phyloP scores from a whole-genome alignment of 2,797 vertebrate genomes.

The Dipus sagitta region DNA sequence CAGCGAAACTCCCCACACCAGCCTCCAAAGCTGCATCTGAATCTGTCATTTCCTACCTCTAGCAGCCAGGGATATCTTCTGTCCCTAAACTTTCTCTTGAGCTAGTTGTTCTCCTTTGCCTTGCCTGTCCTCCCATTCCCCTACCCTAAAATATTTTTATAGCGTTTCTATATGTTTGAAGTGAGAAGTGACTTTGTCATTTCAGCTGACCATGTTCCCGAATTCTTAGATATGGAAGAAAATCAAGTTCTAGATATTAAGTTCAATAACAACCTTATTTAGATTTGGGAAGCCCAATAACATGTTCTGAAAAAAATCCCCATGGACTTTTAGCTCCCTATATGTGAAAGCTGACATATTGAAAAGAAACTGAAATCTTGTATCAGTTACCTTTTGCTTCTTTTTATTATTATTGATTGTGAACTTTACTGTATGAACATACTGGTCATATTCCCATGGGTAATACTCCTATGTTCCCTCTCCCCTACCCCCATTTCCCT shows the following conservation, averaged over 20 bases:
- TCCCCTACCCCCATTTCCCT: too few relatives aligned
- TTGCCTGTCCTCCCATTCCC: background rate
- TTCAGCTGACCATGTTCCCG: slow-evolving; percentile 37
- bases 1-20: slow-evolving; percentile 35
- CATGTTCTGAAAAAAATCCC: slow-evolving; percentile 41
- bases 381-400: slow-evolving; percentile 47
- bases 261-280: slow-evolving; percentile 52
- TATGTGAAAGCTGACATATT: slow-evolving; percentile 30
- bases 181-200: slow-evolving; percentile 11
- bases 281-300: background rate
- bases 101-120: background rate
- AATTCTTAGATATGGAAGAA: slow-evolving; percentile 40
- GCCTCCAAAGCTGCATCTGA: slow-evolving; percentile 39
- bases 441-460: too few relatives aligned
- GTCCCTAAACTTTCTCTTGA: background rate
- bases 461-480: too few relatives aligned
- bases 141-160: background rate
- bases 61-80: slow-evolving; percentile 14
- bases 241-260: slow-evolving; percentile 27
- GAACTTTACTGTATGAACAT: too few relatives aligned
- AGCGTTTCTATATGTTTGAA: slow-evolving; percentile 46
- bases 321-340: slow-evolving; percentile 26
- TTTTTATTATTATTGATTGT: background rate
- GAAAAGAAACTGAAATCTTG: slow-evolving; percentile 52
- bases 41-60: slow-evolving; percentile 47